These are phyloP conservation scores for Amiota mariae DNA, from an alignment of 2,888 invertebrate species.

Conservation along the genomic window DNA sequence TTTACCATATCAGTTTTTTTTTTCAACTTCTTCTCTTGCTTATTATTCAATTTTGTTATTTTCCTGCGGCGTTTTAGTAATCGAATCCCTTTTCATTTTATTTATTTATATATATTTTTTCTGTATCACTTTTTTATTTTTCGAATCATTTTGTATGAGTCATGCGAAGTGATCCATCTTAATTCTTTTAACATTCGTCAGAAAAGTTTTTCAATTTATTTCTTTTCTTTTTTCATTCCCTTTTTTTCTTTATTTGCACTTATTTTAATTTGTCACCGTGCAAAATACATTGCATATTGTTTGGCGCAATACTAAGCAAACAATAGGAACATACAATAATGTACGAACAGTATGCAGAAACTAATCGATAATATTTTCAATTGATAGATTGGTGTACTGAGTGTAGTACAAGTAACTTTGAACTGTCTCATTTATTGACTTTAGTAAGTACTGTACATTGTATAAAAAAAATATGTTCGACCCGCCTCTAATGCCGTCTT, in stretches of 20 bases:
- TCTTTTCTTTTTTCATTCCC: constrained; percentile 30
- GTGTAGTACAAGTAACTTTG: too few species aligned
- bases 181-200: constrained; percentile 66
- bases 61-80: constrained; percentile 10
- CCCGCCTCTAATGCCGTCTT: too few species aligned
- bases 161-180: constrained; percentile 72
- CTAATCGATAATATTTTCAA: constrained; percentile 70
- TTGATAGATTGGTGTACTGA: constrained; percentile 42
- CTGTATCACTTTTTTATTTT: constrained; percentile 6
- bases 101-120: constrained; percentile 30
- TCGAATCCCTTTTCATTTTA: constrained; percentile 8
- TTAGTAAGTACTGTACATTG: too few species aligned
- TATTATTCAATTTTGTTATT: constrained; percentile 34
- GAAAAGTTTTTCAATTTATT: constrained; percentile 38
- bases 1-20: constrained; percentile 40
- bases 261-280: constrained; percentile 63
- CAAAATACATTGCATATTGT: constrained; percentile 56
- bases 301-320: constrained; percentile 41
- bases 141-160: constrained; percentile 55
- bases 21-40: constrained; percentile 11
- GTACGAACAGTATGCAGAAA: background rate
- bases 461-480: too few species aligned
- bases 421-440: background rate
- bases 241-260: constrained; percentile 42
- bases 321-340: too few species aligned